These are phyloP conservation scores for Eulemur macaco DNA, from an alignment of 2,113 vertebrate genomes.

Conservation along the genomic window DNA sequence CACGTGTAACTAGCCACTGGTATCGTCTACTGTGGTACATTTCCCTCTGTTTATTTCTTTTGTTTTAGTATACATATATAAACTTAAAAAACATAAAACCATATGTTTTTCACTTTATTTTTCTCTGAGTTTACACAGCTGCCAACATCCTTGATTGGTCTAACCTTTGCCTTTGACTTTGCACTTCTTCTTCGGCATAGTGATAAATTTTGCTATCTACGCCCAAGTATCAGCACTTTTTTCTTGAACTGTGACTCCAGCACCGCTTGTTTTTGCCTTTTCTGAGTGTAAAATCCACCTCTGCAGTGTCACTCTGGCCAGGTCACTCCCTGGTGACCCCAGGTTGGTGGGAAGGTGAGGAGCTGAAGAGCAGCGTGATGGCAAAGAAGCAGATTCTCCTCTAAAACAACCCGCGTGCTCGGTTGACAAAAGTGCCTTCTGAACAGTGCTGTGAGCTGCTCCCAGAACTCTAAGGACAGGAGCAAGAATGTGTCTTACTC, in stretches of 20 bases:
- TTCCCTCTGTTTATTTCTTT: background rate
- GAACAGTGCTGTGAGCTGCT: background rate
- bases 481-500: background rate
- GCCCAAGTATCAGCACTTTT: background rate
- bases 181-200: background rate
- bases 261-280: background rate
- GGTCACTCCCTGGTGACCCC: background rate
- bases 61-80: background rate
- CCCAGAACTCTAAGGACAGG: background rate
- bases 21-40: background rate
- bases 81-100: no score
- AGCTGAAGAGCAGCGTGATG: background rate
- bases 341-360: background rate
- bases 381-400: background rate
- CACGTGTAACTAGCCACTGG: background rate
- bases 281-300: background rate
- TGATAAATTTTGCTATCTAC: background rate
- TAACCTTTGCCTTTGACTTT: background rate
- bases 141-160: background rate
- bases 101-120: background rate
- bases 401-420: background rate
- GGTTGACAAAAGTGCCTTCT: background rate
- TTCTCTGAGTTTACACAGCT: background rate
- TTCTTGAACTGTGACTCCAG: no score
- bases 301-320: background rate